A percentile compares a stretch with the other conserved stretches of the same genome.
Evolutionary conservation across 2,888 invertebrate species (phyloP).

Genomic region (Gastrophysa polygoni): DNA sequence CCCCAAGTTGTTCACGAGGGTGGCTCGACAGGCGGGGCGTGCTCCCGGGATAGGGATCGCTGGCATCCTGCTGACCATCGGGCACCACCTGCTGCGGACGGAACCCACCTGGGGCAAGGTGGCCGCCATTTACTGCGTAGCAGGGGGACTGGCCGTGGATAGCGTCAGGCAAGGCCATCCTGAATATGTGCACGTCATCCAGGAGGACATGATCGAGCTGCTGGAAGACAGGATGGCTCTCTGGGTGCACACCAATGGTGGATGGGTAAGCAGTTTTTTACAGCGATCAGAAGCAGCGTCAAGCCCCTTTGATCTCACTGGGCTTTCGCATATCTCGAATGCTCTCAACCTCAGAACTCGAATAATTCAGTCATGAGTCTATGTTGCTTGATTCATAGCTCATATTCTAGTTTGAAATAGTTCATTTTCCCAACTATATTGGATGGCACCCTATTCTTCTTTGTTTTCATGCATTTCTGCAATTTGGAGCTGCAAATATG

Average conservation of each 20-base stretch:
- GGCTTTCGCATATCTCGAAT: no score
- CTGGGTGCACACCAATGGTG: conserved; percentile 85
- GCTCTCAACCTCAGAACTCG: no score
- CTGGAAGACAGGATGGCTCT: conserved; percentile 71
- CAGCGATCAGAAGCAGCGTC: no score
- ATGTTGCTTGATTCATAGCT: no score
- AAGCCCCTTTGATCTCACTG: no score
- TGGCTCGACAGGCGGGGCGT: conserved; percentile 71
- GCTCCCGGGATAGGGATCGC: conserved; percentile 66
- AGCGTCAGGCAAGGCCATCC: conserved; percentile 77
- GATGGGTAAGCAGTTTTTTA: conserved; percentile 78
- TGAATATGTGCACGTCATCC: conserved; percentile 68
- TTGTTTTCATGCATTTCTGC: no score
- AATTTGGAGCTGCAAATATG: no score
- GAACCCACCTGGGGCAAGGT: conserved; percentile 83
- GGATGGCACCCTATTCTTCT: no score
- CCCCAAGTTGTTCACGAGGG: conserved; percentile 74
- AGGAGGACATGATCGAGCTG: conserved; percentile 78
- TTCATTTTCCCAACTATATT: no score
- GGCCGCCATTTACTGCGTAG: conserved; percentile 80
- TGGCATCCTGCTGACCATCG: conserved; percentile 71
- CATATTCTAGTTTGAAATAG: no score
- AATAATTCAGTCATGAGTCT: no score
- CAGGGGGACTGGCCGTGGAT: conserved; percentile 83
- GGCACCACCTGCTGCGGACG: conserved; percentile 71